These are phyloP conservation scores for Trachymyrmex septentrionalis DNA, from an alignment of 1,140 invertebrate species.

Conservation along the genomic window DNA sequence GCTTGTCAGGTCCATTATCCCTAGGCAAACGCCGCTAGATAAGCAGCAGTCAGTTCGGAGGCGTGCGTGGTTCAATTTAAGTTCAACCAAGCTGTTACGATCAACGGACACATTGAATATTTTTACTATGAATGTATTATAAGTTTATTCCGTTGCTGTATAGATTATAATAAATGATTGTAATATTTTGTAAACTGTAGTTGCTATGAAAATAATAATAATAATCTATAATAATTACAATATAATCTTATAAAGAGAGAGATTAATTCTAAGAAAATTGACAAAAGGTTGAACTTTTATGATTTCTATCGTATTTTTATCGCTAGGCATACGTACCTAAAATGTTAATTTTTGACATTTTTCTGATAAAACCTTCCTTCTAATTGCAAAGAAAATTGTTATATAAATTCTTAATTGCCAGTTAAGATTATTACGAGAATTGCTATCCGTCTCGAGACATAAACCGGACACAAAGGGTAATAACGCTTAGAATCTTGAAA, in stretches of 20 bases:
- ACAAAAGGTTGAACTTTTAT: neutral
- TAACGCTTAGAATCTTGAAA: neutral
- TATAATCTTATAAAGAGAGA: neutral
- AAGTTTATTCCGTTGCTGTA: neutral
- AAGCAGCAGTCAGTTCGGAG: slow-evolving; percentile 47
- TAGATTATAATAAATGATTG: too few species aligned
- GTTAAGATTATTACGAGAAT: neutral
- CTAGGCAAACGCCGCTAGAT: slow-evolving; percentile 59
- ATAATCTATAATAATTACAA: neutral
- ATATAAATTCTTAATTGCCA: neutral
- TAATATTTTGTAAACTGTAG: too few species aligned
- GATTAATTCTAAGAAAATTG: neutral
- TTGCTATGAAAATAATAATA: too few species aligned
- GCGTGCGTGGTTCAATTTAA: slow-evolving; percentile 31
- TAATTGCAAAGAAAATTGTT: neutral
- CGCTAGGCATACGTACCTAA: neutral
- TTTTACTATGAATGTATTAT: neutral
- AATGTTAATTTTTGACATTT: neutral
- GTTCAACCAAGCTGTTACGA: slow-evolving; percentile 19
- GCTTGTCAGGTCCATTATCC: slow-evolving; percentile 85
- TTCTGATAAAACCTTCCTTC: neutral
- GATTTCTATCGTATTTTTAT: neutral
- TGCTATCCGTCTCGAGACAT: neutral
- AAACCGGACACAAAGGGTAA: neutral
- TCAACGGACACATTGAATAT: slow-evolving; percentile 2